phyloP scores from a whole-genome alignment of 1,140 invertebrate genomes.

The Caenorhabditis brenneri region DNA sequence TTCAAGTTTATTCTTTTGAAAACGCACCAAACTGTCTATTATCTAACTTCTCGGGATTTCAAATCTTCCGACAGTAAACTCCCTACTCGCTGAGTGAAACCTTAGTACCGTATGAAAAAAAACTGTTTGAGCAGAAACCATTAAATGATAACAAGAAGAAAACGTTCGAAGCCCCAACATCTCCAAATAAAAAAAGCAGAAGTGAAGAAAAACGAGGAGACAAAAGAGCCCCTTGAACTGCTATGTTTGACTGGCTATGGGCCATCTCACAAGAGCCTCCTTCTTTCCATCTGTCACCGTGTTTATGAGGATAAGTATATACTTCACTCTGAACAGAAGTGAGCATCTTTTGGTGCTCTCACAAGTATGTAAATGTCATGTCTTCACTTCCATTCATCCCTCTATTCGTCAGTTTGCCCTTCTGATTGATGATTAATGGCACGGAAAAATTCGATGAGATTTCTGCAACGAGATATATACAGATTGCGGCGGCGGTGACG shows the following conservation, averaged over 20 bases:
- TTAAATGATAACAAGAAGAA: too few species aligned
- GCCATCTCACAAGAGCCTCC: background rate
- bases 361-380: conserved; percentile 37
- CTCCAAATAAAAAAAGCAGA: background rate
- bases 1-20: too few species aligned
- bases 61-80: too few species aligned
- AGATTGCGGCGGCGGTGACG: background rate
- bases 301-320: conserved; percentile 44
- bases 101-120: too few species aligned
- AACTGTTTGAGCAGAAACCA: too few species aligned
- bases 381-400: background rate
- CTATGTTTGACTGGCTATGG: background rate
- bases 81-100: too few species aligned
- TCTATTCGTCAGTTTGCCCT: background rate
- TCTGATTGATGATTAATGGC: conserved; percentile 42
- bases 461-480: background rate
- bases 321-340: background rate
- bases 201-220: background rate
- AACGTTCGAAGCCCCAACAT: too few species aligned
- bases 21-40: too few species aligned
- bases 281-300: conserved; percentile 25
- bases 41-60: too few species aligned
- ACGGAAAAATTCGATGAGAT: conserved; percentile 30
- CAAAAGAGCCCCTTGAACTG: background rate
- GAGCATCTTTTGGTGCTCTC: background rate